Evolutionary conservation across 2,797 vertebrate species (phyloP).

Genomic region (Paratrypauchen microcephalus): DNA sequence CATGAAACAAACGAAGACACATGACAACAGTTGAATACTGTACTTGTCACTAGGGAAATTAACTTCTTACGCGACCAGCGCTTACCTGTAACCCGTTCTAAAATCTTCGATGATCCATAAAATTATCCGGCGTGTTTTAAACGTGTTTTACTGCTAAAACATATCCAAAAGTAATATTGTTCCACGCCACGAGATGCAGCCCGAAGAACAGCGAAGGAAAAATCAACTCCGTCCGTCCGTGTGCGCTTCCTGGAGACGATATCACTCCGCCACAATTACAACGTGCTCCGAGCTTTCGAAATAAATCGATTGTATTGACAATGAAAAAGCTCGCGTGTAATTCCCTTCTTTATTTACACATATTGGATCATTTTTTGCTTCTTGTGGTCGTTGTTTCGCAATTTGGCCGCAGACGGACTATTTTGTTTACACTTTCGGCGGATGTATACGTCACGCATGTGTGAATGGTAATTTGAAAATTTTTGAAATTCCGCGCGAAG

Average conservation of each 20-base stretch:
- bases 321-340: not conserved
- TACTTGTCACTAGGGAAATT: not conserved
- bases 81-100: constrained; percentile 55
- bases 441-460: constrained; percentile 36
- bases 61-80: not conserved
- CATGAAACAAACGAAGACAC: constrained; percentile 4
- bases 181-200: not conserved
- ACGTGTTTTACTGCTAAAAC: constrained; percentile 7
- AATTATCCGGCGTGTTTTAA: not conserved
- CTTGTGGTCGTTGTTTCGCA: not conserved
- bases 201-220: constrained; percentile 29
- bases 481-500: constrained; percentile 83
- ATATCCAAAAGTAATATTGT: not conserved
- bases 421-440: constrained; percentile 70
- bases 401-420: constrained; percentile 54
- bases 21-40: not conserved
- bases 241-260: not conserved
- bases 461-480: constrained; percentile 54
- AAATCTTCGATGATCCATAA: constrained; percentile 51
- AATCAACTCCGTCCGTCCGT: not conserved
- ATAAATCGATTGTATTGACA: not conserved
- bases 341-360: not conserved
- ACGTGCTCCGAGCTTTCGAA: not conserved
- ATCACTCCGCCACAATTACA: constrained; percentile 53
- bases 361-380: not conserved